Evolutionary conservation across 2,888 invertebrate species (phyloP), one percentile per base, ranked within the genome.

Genomic region (Ypsolopha scabrella): DNA sequence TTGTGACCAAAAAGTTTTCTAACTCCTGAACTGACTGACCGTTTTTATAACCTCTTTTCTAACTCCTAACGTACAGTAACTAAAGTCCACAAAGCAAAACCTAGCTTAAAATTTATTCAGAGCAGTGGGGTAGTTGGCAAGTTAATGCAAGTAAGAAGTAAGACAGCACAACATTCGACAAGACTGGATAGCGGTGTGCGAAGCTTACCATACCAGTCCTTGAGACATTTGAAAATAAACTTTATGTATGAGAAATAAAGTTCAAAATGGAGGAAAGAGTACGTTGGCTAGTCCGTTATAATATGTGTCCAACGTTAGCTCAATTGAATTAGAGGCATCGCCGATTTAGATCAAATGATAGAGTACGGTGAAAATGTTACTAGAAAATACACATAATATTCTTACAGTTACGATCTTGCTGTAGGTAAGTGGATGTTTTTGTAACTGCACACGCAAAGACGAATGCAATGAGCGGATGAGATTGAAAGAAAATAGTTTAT

Each of bases 101-200:
- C 4, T 24, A 24, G 24, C 24, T 4, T 24, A 24, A 24, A 24
- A 24, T 46, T 8, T 55, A 68, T 67, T 53, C 61, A 59, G 60
- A 62, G 60, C 64, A 71, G 66, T 71, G 60, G 72, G 71, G 64
- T 70, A 71, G 58, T 47, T 53, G 46, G 58, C 68, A 69, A 64
- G 74, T 71, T 54, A 56, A 54, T 51, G 35, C n/a, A 6, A 46
- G 46, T 36, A 9, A 7, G 46, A 35, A 46, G n/a, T 46, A 24
- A 24, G 24, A 2, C 24, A 24, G 24, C 24, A 24, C 24, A 24
- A 24, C 24, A 24, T 24, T 24, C 24, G 24, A 24, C 24, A 24
- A 24, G 56, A 50, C 59, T 60, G 62, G 70, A 60, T 68, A 67
- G 63, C 67, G 68, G 67, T 62, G 58, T 52, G 51, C 36, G 10